A percentile compares a stretch with the other conserved stretches of the same genome.
phyloP scores from a whole-genome alignment of 2,797 vertebrate genomes.

The Poecile montanus region DNA sequence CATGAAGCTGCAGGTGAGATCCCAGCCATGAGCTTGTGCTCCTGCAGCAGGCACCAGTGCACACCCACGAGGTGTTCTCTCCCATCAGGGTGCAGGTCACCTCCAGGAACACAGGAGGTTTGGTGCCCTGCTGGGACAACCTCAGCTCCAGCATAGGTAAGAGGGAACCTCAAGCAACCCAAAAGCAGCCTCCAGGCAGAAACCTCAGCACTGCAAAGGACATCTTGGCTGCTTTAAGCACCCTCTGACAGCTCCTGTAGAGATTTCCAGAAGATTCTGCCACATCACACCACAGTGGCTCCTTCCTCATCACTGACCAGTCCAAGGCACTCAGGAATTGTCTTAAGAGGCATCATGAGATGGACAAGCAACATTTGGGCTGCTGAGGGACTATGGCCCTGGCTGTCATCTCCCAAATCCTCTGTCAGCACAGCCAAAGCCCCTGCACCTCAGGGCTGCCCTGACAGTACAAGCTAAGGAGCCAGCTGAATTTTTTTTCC shows the following conservation, averaged over 20 bases:
- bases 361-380: neutral
- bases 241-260: neutral
- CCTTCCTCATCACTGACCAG: neutral
- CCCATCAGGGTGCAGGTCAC: neutral
- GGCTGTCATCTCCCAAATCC: neutral
- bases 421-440: neutral
- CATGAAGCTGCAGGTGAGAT: neutral
- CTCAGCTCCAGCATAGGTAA: neutral
- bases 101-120: neutral
- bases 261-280: neutral
- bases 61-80: rapidly evolving
- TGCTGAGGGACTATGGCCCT: neutral
- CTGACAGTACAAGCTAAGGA: neutral
- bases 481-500: neutral
- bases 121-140: neutral
- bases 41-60: neutral
- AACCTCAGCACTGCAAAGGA: neutral
- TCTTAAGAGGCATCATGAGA: neutral
- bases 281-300: neutral
- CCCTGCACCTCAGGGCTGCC: neutral
- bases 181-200: neutral
- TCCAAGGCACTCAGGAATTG: neutral
- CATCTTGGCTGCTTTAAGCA: neutral
- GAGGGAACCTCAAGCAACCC: neutral
- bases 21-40: rapidly evolving